Percentiles rank a stretch among this genome's conserved stretches.
Evolutionary conservation across 2,888 invertebrate species (phyloP).

Genomic region (Julus scandinavius): DNA sequence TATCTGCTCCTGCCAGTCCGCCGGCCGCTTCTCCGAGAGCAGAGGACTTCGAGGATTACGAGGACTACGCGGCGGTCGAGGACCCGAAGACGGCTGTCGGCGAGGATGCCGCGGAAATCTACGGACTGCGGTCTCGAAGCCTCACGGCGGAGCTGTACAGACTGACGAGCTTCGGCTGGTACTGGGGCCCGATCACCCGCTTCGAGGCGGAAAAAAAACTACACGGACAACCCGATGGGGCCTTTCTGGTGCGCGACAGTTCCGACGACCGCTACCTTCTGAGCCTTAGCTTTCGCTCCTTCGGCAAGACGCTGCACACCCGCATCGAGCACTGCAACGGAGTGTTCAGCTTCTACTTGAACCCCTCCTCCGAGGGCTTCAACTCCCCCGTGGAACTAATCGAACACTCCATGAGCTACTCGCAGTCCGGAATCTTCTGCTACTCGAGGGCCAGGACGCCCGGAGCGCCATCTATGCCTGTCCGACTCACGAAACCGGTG

Average conservation of each 20-base stretch:
- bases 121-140: slow-evolving; percentile 59
- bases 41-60: no score
- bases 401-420: slow-evolving; percentile 77
- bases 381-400: slow-evolving; percentile 77
- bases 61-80: no score
- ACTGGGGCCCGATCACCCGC: slow-evolving; percentile 82
- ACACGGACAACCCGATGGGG: slow-evolving; percentile 77
- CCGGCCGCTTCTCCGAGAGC: background rate
- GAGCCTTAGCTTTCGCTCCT: slow-evolving; percentile 77
- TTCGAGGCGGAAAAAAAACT: slow-evolving; percentile 78
- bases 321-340: slow-evolving; percentile 79
- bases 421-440: slow-evolving; percentile 77
- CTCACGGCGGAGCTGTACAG: slow-evolving; percentile 68
- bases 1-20: background rate
- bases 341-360: slow-evolving; percentile 69
- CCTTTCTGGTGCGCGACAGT: slow-evolving; percentile 82
- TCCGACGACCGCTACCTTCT: slow-evolving; percentile 77
- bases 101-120: background rate
- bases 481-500: slow-evolving; percentile 78
- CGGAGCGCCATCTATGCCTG: slow-evolving; percentile 77
- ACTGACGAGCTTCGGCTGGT: slow-evolving; percentile 74
- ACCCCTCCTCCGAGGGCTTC: slow-evolving; percentile 70
- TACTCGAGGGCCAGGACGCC: slow-evolving; percentile 76
- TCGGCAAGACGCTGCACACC: slow-evolving; percentile 77
- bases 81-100: background rate